phyloP scores from a whole-genome alignment of 2,888 invertebrate genomes.

The Himalopsyche tibetana region DNA sequence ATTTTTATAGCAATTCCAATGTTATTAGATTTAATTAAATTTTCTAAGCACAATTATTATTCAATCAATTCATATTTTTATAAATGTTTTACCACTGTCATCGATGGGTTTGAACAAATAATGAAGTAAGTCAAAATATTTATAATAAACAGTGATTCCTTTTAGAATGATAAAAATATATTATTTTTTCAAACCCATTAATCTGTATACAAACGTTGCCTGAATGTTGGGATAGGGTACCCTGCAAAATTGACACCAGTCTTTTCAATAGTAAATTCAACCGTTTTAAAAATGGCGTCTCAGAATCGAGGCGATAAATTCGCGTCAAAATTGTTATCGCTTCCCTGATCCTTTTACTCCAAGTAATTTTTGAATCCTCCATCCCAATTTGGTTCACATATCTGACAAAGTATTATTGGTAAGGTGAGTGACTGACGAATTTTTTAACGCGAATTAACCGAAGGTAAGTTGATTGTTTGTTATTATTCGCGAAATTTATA shows the following conservation, averaged over 20 bases:
- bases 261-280: slow-evolving; percentile 46
- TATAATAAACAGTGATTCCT: not conserved
- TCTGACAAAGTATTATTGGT: slow-evolving; percentile 5
- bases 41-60: slow-evolving; percentile 31
- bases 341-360: slow-evolving; percentile 27
- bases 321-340: slow-evolving; percentile 38
- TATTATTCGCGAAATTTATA: slow-evolving; percentile 44
- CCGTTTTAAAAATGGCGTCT: slow-evolving; percentile 5
- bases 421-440: slow-evolving; percentile 50
- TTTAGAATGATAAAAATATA: not conserved
- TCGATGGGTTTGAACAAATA: slow-evolving; percentile 39
- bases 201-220: slow-evolving; percentile 78
- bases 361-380: slow-evolving; percentile 36
- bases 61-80: slow-evolving; percentile 26
- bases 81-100: slow-evolving; percentile 17
- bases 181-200: slow-evolving; percentile 28
- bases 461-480: slow-evolving; percentile 57
- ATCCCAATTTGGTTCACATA: slow-evolving; percentile 42
- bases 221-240: slow-evolving; percentile 99
- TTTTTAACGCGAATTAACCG: not conserved
- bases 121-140: not conserved
- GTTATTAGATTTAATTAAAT: not conserved
- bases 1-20: too few species aligned
- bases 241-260: slow-evolving; percentile 80
- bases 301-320: slow-evolving; percentile 19